These are phyloP conservation scores for Aphrocallistes beatrix DNA, from an alignment of 37 sponge, comb jelly and placozoan genomes.

Conservation along the genomic window DNA sequence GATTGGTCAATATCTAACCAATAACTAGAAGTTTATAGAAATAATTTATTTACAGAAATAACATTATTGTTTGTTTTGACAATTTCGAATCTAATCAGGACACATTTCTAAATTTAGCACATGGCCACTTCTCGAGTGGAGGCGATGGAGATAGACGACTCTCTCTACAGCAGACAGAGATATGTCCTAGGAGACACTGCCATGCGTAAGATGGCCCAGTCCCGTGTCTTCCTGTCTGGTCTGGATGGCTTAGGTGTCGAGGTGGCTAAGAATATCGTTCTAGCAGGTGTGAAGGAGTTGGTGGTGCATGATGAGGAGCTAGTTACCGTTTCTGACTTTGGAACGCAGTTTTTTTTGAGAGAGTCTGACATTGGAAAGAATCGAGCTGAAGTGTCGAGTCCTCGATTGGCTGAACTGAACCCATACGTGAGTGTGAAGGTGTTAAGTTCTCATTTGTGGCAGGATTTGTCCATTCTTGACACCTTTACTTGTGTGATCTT, in stretches of 20 bases:
- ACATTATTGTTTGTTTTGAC: too few species aligned
- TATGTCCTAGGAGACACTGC: conserved; percentile 87
- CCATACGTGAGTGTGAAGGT: conserved; percentile 72
- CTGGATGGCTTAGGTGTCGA: conserved; percentile 79
- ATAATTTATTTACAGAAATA: too few species aligned
- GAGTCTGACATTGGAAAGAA: conserved; percentile 37
- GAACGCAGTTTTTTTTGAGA: conserved; percentile 81
- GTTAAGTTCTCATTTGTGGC: not conserved
- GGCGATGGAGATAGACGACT: conserved; percentile 64
- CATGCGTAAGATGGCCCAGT: conserved; percentile 66
- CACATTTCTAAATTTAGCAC: too few species aligned
- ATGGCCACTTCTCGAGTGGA: conserved; percentile 5
- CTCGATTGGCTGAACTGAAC: conserved; percentile 71
- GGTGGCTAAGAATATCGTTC: conserved; percentile 62
- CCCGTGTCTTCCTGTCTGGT: conserved; percentile 69
- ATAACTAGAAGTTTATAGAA: too few species aligned
- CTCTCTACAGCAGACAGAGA: conserved; percentile 81
- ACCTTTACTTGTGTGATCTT: not conserved
- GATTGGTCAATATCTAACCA: too few species aligned
- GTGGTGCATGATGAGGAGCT: conserved; percentile 58
- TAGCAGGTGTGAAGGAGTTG: conserved; percentile 79
- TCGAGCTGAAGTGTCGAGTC: conserved; percentile 58
- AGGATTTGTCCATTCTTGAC: not conserved
- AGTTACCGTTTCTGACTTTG: conserved; percentile 56
- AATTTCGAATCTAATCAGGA: too few species aligned